Evolutionary conservation across 1,140 invertebrate genomes (phyloP).

Genomic region (Meloidogyne exigua): DNA sequence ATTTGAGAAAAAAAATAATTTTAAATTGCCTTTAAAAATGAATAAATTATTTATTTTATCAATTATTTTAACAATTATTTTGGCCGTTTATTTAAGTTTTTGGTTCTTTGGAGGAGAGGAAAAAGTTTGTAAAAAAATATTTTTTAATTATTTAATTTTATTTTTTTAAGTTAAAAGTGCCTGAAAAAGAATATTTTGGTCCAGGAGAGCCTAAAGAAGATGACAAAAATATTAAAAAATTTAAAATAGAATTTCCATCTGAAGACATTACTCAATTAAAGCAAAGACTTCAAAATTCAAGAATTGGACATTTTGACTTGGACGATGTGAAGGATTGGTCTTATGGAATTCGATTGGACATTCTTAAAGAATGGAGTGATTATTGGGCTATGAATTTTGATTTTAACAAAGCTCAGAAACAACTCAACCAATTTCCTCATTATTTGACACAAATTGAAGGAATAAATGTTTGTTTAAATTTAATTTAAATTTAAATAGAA

Average conservation of each 20-base stretch:
- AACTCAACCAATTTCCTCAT: conserved; percentile 22
- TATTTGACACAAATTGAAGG: conserved; percentile 41
- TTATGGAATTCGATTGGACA: conserved; percentile 31
- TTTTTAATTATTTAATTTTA: neutral
- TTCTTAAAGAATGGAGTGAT: conserved; percentile 17
- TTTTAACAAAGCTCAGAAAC: conserved; percentile 33
- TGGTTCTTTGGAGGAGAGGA: neutral
- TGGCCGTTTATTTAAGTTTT: too few species aligned
- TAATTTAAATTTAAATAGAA: too few species aligned
- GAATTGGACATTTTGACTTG: conserved; percentile 35
- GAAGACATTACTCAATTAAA: conserved; percentile 16
- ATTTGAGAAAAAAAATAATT: too few species aligned
- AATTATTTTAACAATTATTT: too few species aligned
- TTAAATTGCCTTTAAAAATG: too few species aligned
- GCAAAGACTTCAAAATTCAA: conserved; percentile 9
- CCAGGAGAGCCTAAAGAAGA: conserved; percentile 19
- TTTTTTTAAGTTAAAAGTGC: conserved; percentile 30
- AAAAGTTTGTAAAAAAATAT: neutral
- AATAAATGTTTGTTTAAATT: conserved; percentile 21
- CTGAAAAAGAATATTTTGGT: conserved; percentile 34
- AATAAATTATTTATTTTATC: conserved; percentile 5
- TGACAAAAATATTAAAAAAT: conserved; percentile 24
- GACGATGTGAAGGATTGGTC: conserved; percentile 33
- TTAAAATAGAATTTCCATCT: conserved; percentile 28
- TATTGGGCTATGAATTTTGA: conserved; percentile 38